A percentile compares a stretch with the other conserved stretches of the same genome.
These are phyloP conservation scores for Brachypalpus laphriformis DNA, from an alignment of 2,888 invertebrate species.

Conservation along the genomic window DNA sequence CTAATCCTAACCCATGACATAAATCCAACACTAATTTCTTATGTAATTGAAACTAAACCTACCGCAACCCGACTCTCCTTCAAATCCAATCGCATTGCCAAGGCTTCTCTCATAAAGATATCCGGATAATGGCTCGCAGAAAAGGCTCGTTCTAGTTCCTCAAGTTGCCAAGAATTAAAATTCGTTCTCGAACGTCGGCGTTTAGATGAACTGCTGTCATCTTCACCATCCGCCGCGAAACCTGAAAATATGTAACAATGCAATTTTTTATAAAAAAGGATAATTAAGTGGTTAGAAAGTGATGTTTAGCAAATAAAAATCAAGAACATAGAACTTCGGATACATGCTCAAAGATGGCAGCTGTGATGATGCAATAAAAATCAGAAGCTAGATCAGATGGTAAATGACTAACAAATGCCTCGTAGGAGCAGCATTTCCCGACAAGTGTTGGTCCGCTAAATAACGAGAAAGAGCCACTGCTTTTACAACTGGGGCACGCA, in stretches of 20 bases:
- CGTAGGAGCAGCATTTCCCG: too few relatives aligned
- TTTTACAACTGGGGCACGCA: too few relatives aligned
- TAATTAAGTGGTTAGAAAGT: too few relatives aligned
- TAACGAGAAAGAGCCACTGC: too few relatives aligned
- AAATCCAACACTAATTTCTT: neutral
- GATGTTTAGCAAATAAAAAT: too few relatives aligned
- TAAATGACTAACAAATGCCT: too few relatives aligned
- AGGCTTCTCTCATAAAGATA: conserved; percentile 99
- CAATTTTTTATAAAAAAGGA: neutral
- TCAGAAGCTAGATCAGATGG: too few relatives aligned
- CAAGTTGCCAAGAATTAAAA: conserved; percentile 95
- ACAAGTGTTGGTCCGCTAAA: too few relatives aligned
- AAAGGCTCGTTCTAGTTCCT: conserved; percentile 97
- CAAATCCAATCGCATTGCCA: conserved; percentile 97
- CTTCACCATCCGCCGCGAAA: conserved; percentile 88
- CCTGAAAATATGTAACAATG: conserved; percentile 77
- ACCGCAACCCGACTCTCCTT: conserved; percentile 99
- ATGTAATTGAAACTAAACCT: conserved; percentile 83
- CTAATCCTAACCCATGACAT: neutral
- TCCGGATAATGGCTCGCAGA: conserved; percentile 95
- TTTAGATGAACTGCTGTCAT: conserved; percentile 88
- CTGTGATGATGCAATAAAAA: too few relatives aligned
- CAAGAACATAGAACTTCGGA: too few relatives aligned
- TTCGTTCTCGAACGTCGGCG: conserved; percentile 95
- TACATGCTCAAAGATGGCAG: too few relatives aligned